Base-by-base conservation (phyloP, 2,797 vertebrate species). In the Sebastolobus alascanus region DNA sequence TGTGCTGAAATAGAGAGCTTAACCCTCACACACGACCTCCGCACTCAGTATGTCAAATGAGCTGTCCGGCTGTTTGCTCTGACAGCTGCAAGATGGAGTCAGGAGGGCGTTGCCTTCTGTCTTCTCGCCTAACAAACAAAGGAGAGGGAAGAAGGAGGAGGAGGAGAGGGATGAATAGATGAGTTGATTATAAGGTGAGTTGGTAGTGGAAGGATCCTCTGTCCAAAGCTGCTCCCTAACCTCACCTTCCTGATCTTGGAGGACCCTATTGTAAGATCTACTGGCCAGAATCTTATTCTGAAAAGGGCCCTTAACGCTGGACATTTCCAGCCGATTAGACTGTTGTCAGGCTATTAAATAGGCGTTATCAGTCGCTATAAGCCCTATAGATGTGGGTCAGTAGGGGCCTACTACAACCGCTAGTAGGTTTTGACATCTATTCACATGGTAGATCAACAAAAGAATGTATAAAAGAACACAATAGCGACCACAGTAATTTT, bases 111-210 rank as follows among this genome's bases (percentile, higher is more conserved):
- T 75, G 79, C 74, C 33, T 75, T 83, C 54, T 75, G 59, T 76
- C 79, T 3, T 46, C 43, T 46, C 25, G 64, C 73, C 83, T 63
- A 63, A 70, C 73, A 67, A 77, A 82, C 43, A 61, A 75, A 82
- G 14, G 50, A 38, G 78, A 75, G 74, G 69, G 58, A 80, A 74
- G 67, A 79, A 82, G 78, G 74, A 82, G 77, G 74, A 82, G 77
- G 70, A 61, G 77, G 72, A 84, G 81, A 87, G 81, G 83, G 67
- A 69, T 64, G 64, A 84, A 73, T 86, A 81, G 81, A 88, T 87
- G 81, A 85, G 82, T 87, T 90, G 85, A 79, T 80, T 67, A 72
- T 27, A 78, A 94, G 92, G 91, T 93, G 93, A 94, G 93, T 94
- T 65, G 55, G 52, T 86, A 79, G 74, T 72, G 79, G 76, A 82